Percentiles rank a stretch among this genome's conserved stretches.
Conservation (phyloP, 2,888 invertebrate genomes). For the Nomada ruficornis region DNA sequence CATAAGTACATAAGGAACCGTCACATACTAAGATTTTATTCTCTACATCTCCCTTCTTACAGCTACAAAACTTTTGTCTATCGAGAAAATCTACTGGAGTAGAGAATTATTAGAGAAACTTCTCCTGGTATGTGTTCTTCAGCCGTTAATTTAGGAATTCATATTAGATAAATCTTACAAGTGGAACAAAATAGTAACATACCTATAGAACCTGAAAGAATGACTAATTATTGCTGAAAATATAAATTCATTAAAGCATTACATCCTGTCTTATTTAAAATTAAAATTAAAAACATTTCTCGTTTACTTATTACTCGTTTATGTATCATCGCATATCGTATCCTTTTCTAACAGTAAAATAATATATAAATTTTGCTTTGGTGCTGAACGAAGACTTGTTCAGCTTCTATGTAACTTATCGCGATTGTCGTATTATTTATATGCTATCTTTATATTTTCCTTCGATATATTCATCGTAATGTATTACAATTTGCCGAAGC, state of each 20-base stretch:
- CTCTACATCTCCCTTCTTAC: conserved; percentile 77
- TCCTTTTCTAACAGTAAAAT: conserved; percentile 52
- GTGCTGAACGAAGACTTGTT: conserved; percentile 55
- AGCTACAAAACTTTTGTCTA: conserved; percentile 73
- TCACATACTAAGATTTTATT: conserved; percentile 81
- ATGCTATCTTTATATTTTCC: conserved; percentile 56
- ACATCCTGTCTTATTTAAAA: conserved; percentile 54
- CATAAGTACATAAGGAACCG: conserved; percentile 84
- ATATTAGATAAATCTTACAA: conserved; percentile 75
- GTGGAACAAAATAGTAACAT: conserved; percentile 84
- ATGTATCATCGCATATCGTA: conserved; percentile 54
- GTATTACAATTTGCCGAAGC: conserved; percentile 38
- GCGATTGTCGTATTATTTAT: conserved; percentile 44
- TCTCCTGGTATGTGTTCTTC: conserved; percentile 79
- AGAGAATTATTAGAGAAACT: conserved; percentile 74
- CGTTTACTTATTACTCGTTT: conserved; percentile 56
- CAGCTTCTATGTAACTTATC: conserved; percentile 53
- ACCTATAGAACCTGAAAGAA: conserved; percentile 84
- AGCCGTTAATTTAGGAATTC: conserved; percentile 75
- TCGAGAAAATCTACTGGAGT: conserved; percentile 75
- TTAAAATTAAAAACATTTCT: conserved; percentile 52
- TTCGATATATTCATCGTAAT: conserved; percentile 33
- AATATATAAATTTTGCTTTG: conserved; percentile 48
- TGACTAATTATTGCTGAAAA: conserved; percentile 80
- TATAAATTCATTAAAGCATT: conserved; percentile 66